These are phyloP conservation scores for Syrista parreyssii DNA, from an alignment of 2,888 invertebrate genomes.

Conservation along the genomic window DNA sequence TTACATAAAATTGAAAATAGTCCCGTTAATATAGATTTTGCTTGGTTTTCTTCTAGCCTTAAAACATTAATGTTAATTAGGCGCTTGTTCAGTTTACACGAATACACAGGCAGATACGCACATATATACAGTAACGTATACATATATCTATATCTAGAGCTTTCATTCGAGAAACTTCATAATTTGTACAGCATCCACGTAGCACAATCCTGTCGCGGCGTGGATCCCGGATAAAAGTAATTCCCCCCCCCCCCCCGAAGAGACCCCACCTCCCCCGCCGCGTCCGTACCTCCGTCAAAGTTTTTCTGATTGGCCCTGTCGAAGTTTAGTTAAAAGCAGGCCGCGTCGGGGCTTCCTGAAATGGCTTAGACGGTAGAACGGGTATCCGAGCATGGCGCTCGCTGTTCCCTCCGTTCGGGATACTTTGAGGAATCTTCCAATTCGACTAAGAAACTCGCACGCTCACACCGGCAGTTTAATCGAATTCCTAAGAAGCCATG, in stretches of 20 bases:
- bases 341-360: conserved; percentile 12
- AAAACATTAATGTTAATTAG: too few species aligned
- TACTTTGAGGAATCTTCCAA: conserved; percentile 44
- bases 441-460: conserved; percentile 48
- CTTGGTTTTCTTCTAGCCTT: too few species aligned
- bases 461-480: conserved; percentile 44
- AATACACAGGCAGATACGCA: too few species aligned
- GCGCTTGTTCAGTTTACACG: too few species aligned
- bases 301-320: conserved; percentile 39
- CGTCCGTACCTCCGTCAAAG: conserved; percentile 23
- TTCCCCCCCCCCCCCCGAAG: conserved; percentile 26
- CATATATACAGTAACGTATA: too few species aligned
- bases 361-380: conserved; percentile 24
- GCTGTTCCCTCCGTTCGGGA: background rate
- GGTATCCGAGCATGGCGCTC: background rate
- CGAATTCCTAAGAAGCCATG: conserved; percentile 43
- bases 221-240: conserved; percentile 45
- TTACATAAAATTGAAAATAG: too few species aligned
- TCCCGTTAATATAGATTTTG: too few species aligned
- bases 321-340: conserved; percentile 23
- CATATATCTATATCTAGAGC: too few species aligned
- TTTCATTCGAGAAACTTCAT: conserved; percentile 33
- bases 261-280: too few species aligned
- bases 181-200: conserved; percentile 41
- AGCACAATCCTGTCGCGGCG: conserved; percentile 32